Evolutionary conservation across 2,113 vertebrate species (phyloP), one percentile per base, ranked within the genome.

Genomic region (Trichechus manatus): DNA sequence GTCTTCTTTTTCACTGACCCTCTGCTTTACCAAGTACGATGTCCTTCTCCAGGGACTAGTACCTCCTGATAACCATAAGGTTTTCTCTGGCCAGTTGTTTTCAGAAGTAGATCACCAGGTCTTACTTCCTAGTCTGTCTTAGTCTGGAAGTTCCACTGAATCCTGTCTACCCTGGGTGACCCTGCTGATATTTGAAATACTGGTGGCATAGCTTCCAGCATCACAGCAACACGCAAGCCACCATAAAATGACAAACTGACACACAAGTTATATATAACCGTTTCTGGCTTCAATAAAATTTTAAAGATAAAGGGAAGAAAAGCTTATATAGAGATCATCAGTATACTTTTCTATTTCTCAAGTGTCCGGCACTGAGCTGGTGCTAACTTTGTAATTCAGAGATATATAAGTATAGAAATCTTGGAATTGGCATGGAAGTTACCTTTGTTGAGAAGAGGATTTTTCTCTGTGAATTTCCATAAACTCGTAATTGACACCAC

Each of bases 401-500:
- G 86, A 80, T 2, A 66, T 0, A 2, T 6, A 68, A 9, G 42
- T 19, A 25, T 11, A n/a, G 36, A 23, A 9, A 63, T 22, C 2
- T 13, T 42, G 17, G 31, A 25, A 19, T 66, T 6, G 13, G 10
- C 23, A 0, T 2, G 14, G 36, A 83, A 47, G 22, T 20, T 14
- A 25, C n/a, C 6, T 92, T 82, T 23, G 29, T 5, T 25, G 5
- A 74, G 14, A 91, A 63, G 72, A 6, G 70, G 68, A 44, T 27
- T 95, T 87, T 92, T 85, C 50, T 80, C 82, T 36, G 39, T 50
- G 36, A 39, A 74, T 91, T 77, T 87, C 63, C 27, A 50, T 10
- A 56, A 50, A 84, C 44, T 70, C 68, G 84, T 79, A 91, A 66
- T 6, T 42, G 39, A 95, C 36, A 75, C 20, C 47, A 74, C 77